phyloP scores from a whole-genome alignment of 1,140 invertebrate genomes.

The Brachionus rubens region DNA sequence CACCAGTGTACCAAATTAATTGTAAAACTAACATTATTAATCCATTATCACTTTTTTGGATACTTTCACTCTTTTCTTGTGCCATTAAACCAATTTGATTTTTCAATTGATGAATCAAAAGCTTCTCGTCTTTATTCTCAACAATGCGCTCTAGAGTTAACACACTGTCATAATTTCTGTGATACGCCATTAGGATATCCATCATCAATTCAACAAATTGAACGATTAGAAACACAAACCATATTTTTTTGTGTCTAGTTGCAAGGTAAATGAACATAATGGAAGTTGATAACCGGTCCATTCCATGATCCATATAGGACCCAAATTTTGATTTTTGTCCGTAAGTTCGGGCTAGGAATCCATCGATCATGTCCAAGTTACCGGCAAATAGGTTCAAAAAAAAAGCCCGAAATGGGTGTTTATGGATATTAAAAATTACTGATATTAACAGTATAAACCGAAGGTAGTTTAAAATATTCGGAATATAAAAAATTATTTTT shows the following conservation, averaged over 20 bases:
- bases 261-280: conserved; percentile 3
- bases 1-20: background rate
- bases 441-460: background rate
- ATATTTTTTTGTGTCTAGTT: background rate
- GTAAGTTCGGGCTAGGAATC: background rate
- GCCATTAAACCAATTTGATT: background rate
- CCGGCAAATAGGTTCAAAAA: background rate
- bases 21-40: background rate
- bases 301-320: background rate
- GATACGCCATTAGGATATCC: conserved; percentile 2
- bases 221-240: background rate
- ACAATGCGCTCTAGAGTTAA: background rate
- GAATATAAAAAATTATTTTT: conserved; percentile 1
- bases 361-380: conserved; percentile 26
- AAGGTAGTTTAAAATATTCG: conserved; percentile 1
- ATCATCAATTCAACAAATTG: background rate
- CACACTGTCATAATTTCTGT: background rate
- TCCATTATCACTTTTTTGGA: too few species aligned
- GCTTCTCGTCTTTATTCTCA: background rate
- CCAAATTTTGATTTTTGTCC: background rate
- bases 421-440: background rate
- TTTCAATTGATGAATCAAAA: background rate
- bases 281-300: conserved; percentile 5
- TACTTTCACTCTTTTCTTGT: too few species aligned
- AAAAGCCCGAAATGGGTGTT: background rate